These are phyloP conservation scores for Bombus consobrinus DNA, from an alignment of 1,140 invertebrate species.

Conservation along the genomic window DNA sequence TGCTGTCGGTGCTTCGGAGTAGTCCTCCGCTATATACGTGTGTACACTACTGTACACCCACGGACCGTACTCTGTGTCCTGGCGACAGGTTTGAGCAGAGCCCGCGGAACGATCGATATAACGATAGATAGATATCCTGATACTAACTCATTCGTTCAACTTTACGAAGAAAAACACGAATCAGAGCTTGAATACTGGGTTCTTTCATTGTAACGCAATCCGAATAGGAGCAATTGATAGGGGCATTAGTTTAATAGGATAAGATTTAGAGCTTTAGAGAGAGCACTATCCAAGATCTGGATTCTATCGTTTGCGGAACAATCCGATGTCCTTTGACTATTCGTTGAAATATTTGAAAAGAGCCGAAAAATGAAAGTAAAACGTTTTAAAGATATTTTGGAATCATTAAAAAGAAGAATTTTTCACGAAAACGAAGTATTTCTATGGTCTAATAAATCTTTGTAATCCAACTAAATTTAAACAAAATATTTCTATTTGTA, in stretches of 20 bases:
- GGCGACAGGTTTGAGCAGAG: slow-evolving; percentile 58
- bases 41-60: slow-evolving; percentile 44
- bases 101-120: slow-evolving; percentile 60
- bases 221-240: neutral
- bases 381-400: neutral
- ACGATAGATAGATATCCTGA: slow-evolving; percentile 60
- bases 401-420: neutral
- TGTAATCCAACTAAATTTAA: too few species aligned
- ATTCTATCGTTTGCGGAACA: neutral
- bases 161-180: slow-evolving; percentile 28
- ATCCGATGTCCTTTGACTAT: neutral
- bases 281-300: too few species aligned
- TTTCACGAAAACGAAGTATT: neutral
- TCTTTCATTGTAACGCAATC: too few species aligned
- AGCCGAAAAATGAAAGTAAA: neutral
- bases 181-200: too few species aligned
- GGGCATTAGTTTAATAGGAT: neutral
- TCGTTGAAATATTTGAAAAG: neutral
- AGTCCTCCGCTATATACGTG: slow-evolving; percentile 55
- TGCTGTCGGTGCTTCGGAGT: slow-evolving; percentile 78
- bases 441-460: neutral
- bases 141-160: slow-evolving; percentile 30
- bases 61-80: slow-evolving; percentile 46
- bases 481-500: too few species aligned
- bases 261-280: neutral